phyloP scores from a whole-genome alignment of 2,797 vertebrate genomes.

The Falco novaeseelandiae region DNA sequence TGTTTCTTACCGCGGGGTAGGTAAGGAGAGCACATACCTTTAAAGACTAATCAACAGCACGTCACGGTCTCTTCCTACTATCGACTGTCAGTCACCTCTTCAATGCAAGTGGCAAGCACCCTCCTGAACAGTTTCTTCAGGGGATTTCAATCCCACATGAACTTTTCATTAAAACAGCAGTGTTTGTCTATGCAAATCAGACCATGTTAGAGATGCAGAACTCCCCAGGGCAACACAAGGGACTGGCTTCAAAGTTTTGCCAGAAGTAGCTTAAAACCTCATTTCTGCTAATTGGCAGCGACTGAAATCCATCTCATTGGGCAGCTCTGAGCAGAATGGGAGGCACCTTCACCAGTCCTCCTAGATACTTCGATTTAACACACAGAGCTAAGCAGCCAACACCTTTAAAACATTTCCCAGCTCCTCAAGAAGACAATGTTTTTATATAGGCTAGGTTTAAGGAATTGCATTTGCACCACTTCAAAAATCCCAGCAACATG shows the following conservation, averaged over 20 bases:
- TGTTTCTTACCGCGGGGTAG: rapidly evolving
- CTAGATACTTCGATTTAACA: background rate
- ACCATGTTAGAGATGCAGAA: background rate
- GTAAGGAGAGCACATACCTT: background rate
- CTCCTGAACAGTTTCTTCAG: background rate
- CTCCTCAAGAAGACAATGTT: background rate
- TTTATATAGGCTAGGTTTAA: background rate
- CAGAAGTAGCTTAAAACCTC: background rate
- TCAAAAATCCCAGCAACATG: background rate
- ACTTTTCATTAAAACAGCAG: background rate
- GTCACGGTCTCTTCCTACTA: background rate
- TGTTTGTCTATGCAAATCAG: background rate
- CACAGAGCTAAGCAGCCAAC: background rate
- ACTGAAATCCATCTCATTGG: background rate
- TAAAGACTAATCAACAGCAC: background rate
- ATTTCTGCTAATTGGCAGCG: background rate
- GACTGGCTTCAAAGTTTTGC: background rate
- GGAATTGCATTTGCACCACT: background rate
- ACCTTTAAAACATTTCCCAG: background rate
- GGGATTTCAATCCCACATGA: background rate
- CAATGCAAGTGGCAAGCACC: background rate
- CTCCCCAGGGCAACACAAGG: background rate
- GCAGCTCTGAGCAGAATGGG: background rate
- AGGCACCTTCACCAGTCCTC: background rate
- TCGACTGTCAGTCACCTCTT: background rate